Percentiles rank a stretch among this genome's conserved stretches.
Conservation (phyloP, 2,888 invertebrate genomes). For the Rhagonycha lutea region DNA sequence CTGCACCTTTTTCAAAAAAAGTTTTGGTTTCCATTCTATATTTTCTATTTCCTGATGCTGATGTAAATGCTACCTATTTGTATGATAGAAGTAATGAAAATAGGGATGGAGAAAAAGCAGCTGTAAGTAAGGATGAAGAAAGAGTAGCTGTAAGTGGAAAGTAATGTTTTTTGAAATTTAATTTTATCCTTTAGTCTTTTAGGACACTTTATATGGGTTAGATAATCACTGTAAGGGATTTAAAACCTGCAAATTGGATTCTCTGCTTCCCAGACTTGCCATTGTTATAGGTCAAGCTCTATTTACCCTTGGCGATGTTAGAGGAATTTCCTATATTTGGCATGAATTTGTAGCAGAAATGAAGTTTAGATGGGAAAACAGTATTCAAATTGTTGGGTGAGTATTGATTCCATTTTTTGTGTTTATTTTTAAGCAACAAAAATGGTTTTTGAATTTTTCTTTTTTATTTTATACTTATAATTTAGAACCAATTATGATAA, state of each 20-base stretch:
- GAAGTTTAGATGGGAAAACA: slow-evolving; percentile 86
- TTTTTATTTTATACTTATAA: no score
- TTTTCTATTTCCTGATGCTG: slow-evolving; percentile 88
- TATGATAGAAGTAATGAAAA: slow-evolving; percentile 56
- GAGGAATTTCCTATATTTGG: slow-evolving; percentile 88
- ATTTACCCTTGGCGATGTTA: slow-evolving; percentile 74
- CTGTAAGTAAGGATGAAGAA: slow-evolving; percentile 18
- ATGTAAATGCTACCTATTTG: slow-evolving; percentile 62
- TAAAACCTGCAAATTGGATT: slow-evolving; percentile 77
- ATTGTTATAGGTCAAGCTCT: slow-evolving; percentile 74
- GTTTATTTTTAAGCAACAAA: background rate
- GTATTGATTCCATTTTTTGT: slow-evolving; percentile 51
- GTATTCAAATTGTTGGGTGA: slow-evolving; percentile 81
- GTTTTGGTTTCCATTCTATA: slow-evolving; percentile 77
- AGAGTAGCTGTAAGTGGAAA: slow-evolving; percentile 6
- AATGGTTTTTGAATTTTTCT: background rate
- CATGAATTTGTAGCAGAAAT: slow-evolving; percentile 90
- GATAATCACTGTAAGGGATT: slow-evolving; percentile 46
- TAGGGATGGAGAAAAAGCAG: slow-evolving; percentile 13
- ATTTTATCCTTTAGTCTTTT: slow-evolving; percentile 24
- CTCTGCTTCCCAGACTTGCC: slow-evolving; percentile 81
- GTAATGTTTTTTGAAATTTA: background rate
- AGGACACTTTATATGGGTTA: slow-evolving; percentile 30
- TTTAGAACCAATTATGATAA: no score
- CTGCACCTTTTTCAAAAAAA: slow-evolving; percentile 78